Evolutionary conservation across 2,113 vertebrate species (phyloP).

Genomic region (Penelope pileata): DNA sequence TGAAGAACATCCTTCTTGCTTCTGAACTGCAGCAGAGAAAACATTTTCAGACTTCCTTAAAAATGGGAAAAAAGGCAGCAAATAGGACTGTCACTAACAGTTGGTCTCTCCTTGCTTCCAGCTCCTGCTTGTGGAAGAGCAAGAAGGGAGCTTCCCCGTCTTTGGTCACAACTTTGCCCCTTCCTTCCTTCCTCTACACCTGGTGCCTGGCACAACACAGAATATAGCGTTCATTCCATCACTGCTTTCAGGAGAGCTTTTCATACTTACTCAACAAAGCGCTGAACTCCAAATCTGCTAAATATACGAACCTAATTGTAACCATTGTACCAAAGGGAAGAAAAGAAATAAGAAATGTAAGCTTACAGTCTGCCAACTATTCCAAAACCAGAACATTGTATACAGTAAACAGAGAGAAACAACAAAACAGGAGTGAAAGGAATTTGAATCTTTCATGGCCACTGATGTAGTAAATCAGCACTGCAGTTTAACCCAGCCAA

Average conservation of each 20-base stretch:
- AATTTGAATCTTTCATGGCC: conserved; percentile 4
- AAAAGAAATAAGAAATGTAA: neutral
- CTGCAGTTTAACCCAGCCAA: conserved; percentile 23
- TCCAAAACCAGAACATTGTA: neutral
- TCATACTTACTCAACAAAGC: neutral
- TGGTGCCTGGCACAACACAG: neutral
- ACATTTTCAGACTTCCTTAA: neutral
- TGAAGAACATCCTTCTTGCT: neutral
- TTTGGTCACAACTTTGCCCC: neutral
- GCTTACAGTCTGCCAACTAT: neutral
- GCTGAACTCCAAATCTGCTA: neutral
- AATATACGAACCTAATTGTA: neutral
- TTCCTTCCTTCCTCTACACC: neutral
- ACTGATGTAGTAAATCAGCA: conserved; percentile 49
- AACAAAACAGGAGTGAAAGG: conserved; percentile 6
- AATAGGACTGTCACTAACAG: neutral
- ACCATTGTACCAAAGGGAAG: neutral
- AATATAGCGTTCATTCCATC: neutral
- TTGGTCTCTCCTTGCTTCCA: neutral
- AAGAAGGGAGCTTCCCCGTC: neutral
- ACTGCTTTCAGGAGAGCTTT: neutral
- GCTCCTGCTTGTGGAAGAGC: neutral
- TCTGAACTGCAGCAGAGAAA: neutral
- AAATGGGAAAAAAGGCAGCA: neutral
- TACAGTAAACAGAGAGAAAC: conserved; percentile 16